Percentiles rank a stretch among this genome's conserved stretches.
Conservation (phyloP, 2,888 invertebrate genomes). For the Abrostola tripartita region DNA sequence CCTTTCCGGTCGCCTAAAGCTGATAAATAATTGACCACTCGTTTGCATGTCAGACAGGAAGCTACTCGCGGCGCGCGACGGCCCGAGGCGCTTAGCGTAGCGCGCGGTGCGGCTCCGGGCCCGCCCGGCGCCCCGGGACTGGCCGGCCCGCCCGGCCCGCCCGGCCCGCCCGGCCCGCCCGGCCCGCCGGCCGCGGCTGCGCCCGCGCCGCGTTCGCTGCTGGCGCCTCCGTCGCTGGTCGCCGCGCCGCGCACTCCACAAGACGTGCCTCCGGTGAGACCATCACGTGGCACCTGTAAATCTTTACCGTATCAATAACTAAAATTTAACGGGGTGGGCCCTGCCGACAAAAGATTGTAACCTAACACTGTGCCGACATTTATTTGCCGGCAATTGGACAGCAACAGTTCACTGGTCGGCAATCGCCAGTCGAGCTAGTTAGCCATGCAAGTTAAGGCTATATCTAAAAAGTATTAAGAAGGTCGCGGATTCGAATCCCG, state of each 20-base stretch:
- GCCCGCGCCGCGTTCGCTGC: slow-evolving; percentile 66
- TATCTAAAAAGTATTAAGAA: no score
- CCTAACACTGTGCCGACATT: no score
- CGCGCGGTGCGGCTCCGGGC: slow-evolving; percentile 48
- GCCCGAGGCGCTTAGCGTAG: slow-evolving; percentile 40
- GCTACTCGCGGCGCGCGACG: slow-evolving; percentile 34
- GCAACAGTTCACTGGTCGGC: no score
- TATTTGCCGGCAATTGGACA: no score
- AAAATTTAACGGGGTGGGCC: no score
- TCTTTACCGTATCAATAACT: neutral
- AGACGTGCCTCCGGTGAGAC: slow-evolving; percentile 90
- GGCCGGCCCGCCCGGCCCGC: slow-evolving; percentile 71
- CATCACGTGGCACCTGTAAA: neutral
- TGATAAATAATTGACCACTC: neutral
- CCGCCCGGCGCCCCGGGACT: slow-evolving; percentile 60
- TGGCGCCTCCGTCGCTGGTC: slow-evolving; percentile 76
- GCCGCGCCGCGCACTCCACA: slow-evolving; percentile 91
- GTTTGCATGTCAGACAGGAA: slow-evolving; percentile 39
- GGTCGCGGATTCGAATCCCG: no score
- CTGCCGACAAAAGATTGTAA: no score
- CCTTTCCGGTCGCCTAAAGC: no score
- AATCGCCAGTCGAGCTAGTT: no score
- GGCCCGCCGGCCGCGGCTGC: slow-evolving; percentile 60
- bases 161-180: slow-evolving; percentile 79
- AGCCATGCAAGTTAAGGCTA: no score